Evolutionary conservation across 2,888 invertebrate species (phyloP).

Genomic region (Drosophila merina): DNA sequence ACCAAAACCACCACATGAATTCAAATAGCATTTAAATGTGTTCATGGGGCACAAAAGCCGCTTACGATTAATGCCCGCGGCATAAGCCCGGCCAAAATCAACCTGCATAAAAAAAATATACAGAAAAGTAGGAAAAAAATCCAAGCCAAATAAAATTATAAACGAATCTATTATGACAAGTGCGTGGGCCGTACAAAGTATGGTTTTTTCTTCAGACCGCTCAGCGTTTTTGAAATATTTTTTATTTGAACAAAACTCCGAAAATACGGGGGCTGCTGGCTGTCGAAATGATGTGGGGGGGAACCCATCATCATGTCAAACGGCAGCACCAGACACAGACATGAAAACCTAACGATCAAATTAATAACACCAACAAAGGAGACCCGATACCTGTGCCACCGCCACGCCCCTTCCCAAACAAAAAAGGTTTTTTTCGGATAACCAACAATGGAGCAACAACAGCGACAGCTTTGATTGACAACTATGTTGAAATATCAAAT

Average conservation of each 20-base stretch:
- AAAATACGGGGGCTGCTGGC: slow-evolving; percentile 48
- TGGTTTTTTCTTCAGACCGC: slow-evolving; percentile 15
- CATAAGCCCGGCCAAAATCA: slow-evolving; percentile 33
- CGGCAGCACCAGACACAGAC: slow-evolving; percentile 60
- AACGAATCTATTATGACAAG: slow-evolving; percentile 77
- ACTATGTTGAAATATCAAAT: slow-evolving; percentile 80
- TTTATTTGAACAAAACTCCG: slow-evolving; percentile 30
- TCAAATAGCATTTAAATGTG: slow-evolving; percentile 31
- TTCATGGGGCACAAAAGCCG: slow-evolving; percentile 56
- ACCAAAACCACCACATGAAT: slow-evolving; percentile 13
- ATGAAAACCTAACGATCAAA: slow-evolving; percentile 56
- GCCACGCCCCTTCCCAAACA: slow-evolving; percentile 31
- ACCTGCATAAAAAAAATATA: slow-evolving; percentile 52
- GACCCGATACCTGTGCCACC: slow-evolving; percentile 45
- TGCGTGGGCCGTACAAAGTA: slow-evolving; percentile 63
- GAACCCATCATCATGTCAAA: slow-evolving; percentile 65
- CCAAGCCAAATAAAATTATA: slow-evolving; percentile 57
- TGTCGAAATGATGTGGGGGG: slow-evolving; percentile 57
- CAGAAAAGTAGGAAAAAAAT: slow-evolving; percentile 21
- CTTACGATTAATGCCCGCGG: slow-evolving; percentile 54
- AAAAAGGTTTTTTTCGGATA: slow-evolving; percentile 1
- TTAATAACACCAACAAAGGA: slow-evolving; percentile 52
- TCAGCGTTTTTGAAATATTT: slow-evolving; percentile 17
- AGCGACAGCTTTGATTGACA: slow-evolving; percentile 70
- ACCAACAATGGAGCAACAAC: slow-evolving; percentile 24